Conservation (phyloP, 2,113 vertebrate species). For the Apodemus sylvaticus region DNA sequence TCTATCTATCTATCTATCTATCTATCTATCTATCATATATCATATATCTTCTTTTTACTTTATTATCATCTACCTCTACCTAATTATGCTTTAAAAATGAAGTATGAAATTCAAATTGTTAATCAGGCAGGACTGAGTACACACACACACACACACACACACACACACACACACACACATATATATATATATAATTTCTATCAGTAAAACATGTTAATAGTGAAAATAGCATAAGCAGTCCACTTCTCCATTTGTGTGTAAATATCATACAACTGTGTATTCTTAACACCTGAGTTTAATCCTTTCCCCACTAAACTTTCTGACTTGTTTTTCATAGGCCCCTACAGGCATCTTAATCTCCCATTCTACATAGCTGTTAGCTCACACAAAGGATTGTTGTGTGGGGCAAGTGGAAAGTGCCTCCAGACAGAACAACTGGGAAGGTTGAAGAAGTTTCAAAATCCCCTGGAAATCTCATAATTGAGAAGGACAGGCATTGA, state of each 20-base stretch:
- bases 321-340: constrained; percentile 38
- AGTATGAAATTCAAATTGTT: background rate
- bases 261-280: background rate
- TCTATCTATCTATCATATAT: too few relatives aligned
- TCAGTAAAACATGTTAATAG: background rate
- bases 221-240: constrained; percentile 12
- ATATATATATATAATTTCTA: background rate
- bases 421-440: too few relatives aligned
- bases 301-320: background rate
- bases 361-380: background rate
- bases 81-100: constrained; percentile 1
- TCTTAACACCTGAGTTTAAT: constrained; percentile 17
- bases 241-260: constrained; percentile 22
- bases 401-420: too few relatives aligned
- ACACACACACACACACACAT: background rate
- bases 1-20: background rate
- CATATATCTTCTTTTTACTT: background rate
- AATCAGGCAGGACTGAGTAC: background rate
- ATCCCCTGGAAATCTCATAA: too few relatives aligned
- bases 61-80: background rate
- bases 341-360: background rate
- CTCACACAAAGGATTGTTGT: constrained; percentile 24
- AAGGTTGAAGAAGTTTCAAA: too few relatives aligned
- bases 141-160: too few relatives aligned
- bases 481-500: too few relatives aligned